Percentiles rank a stretch among this genome's conserved stretches.
Conservation (phyloP, 2,113 vertebrate species). For the Bubalus kerabau region DNA sequence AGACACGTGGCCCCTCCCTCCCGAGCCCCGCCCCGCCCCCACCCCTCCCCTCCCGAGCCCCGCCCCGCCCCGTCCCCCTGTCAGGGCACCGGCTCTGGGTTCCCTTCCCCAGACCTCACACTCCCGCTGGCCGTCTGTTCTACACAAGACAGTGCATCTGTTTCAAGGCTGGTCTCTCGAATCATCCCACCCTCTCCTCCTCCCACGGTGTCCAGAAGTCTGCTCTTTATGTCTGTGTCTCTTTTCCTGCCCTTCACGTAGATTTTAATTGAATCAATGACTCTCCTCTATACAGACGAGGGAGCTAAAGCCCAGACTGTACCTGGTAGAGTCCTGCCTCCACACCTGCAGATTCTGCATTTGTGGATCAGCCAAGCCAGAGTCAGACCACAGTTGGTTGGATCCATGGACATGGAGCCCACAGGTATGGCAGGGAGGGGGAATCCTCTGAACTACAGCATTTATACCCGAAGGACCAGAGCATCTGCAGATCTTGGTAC, state of each 20-base stretch:
- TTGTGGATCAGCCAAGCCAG: background rate
- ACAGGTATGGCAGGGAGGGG: background rate
- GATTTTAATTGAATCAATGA: background rate
- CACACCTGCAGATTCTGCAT: no score
- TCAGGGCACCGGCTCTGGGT: background rate
- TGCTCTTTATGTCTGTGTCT: background rate
- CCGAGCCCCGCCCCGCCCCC: no score
- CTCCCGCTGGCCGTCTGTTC: rapidly evolving
- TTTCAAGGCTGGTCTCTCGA: background rate
- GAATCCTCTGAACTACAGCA: rapidly evolving
- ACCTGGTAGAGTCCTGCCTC: background rate
- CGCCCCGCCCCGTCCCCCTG: rapidly evolving
- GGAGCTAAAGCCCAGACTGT: background rate
- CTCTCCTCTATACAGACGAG: background rate
- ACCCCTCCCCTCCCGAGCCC: no score
- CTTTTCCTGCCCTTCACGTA: background rate
- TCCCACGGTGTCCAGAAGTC: background rate
- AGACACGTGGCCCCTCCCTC: rapidly evolving
- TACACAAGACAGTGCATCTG: background rate
- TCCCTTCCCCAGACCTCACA: rapidly evolving
- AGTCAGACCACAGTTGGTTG: background rate
- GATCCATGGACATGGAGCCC: background rate
- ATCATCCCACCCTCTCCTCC: background rate
- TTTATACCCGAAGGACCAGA: rapidly evolving
- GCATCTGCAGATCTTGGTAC: background rate